Conservation (phyloP, 1,140 invertebrate genomes). For the Hormaphis cornu region DNA sequence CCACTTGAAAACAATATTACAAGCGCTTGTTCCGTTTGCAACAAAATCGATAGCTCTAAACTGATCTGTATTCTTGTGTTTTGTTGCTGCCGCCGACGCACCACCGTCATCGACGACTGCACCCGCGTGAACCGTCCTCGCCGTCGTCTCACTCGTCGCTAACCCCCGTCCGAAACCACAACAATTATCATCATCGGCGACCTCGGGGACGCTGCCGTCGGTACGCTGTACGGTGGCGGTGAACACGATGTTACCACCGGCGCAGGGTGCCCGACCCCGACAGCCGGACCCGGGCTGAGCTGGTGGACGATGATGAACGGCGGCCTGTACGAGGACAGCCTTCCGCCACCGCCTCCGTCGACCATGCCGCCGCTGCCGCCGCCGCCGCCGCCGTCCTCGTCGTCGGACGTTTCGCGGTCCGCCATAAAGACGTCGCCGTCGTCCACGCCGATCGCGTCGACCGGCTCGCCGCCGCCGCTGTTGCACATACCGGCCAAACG, state of each 20-base stretch:
- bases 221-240: constrained; percentile 61
- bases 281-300: constrained; percentile 65
- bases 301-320: constrained; percentile 78
- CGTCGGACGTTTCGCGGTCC: constrained; percentile 46
- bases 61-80: constrained; percentile 18
- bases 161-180: constrained; percentile 39
- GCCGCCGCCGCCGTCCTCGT: constrained; percentile 45
- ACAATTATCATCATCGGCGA: constrained; percentile 62
- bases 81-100: not conserved
- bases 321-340: constrained; percentile 61
- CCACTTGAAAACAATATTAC: too few species aligned
- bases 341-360: constrained; percentile 55
- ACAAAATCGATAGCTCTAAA: not conserved
- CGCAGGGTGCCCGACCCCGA: constrained; percentile 57
- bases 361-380: constrained; percentile 41
- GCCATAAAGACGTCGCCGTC: constrained; percentile 44
- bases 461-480: constrained; percentile 60
- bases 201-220: constrained; percentile 64
- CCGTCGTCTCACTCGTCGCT: constrained; percentile 26
- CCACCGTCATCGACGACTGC: not conserved
- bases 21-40: too few species aligned
- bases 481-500: constrained; percentile 72
- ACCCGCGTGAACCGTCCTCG: not conserved
- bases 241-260: constrained; percentile 54
- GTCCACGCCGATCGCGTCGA: constrained; percentile 48